Evolutionary conservation across 2,113 vertebrate genomes (phyloP), one percentile per base, ranked within the genome.

Genomic region (Isichthys henryi): DNA sequence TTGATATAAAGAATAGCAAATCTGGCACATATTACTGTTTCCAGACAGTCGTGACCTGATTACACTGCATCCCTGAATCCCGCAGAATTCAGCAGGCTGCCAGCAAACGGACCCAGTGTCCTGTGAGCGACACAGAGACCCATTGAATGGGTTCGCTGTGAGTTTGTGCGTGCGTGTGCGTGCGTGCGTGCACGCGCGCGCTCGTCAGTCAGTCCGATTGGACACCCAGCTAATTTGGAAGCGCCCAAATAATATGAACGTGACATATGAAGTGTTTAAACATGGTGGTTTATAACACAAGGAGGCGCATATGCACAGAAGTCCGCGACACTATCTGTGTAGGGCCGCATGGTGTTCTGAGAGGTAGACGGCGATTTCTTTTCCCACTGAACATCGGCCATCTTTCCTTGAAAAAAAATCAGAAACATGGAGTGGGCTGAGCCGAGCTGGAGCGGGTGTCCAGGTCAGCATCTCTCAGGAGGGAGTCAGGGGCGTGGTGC

Each of bases 1-100:
- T 49, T 74, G 88, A 88, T 46, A 62, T 39, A 52, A 77, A 88
- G 27, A 70, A 88, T 35, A 21, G n/a, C 58, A 31, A 39, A 48
- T 50, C 70, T 31, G 48, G 88, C 48, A 88, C 62, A 39, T 70
- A 35, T 77, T 80, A 88, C 74, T 80, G 66, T 80, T 88, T 66
- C 45, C 66, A 80, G 88, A 88, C 46, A 70, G 27, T n/a, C 62
- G 48, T 80, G 70, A 49, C 88, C 88, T 35, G 74, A 77, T 88
- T 88, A 88, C 27, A 19, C 27, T 88, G 46, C 88, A 27, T 46
- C 87, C 8, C 27, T 88, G 27, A 70, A 19, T 58, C 56, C 88
- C 66, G 35, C 9, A 77, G 88, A 48, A 46, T 43, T 21, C 56
- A 27, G 87, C 45, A 70, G 46, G n/a, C 46, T 52, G 27, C n/a